A percentile compares a stretch with the other conserved stretches of the same genome.
These are phyloP conservation scores for Salvelinus namaycush DNA, from an alignment of 2,113 vertebrate genomes.

Conservation along the genomic window DNA sequence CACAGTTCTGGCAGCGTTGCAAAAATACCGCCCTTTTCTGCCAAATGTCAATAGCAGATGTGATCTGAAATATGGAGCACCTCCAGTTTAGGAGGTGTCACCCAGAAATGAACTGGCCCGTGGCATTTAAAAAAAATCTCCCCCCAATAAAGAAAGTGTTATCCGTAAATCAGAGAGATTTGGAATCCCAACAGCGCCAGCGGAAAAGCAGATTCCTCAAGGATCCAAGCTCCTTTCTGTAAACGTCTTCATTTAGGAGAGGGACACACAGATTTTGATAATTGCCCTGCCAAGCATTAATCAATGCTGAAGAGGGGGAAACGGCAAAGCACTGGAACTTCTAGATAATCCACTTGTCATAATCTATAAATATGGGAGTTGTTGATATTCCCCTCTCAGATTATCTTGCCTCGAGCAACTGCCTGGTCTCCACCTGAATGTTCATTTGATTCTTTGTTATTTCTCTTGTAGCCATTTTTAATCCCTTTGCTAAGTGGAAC, in stretches of 20 bases:
- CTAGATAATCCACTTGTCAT: conserved; percentile 13
- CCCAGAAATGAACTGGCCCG: conserved; percentile 48
- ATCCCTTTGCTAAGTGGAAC: conserved; percentile 18
- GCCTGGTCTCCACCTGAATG: conserved; percentile 29
- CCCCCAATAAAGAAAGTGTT: conserved; percentile 42
- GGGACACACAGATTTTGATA: conserved; percentile 35
- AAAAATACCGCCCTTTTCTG: neutral
- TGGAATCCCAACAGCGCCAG: conserved; percentile 11
- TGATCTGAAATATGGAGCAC: conserved; percentile 37
- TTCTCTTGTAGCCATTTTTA: conserved; percentile 59
- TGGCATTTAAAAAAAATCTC: conserved; percentile 47
- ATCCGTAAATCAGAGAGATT: conserved; percentile 43
- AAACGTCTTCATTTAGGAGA: conserved; percentile 37
- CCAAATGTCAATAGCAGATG: conserved; percentile 51
- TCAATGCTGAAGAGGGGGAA: neutral
- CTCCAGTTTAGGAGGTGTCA: conserved; percentile 56
- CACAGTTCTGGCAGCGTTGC: conserved; percentile 22
- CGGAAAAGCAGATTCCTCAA: conserved; percentile 30
- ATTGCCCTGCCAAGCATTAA: conserved; percentile 2
- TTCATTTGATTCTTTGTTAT: conserved; percentile 49
- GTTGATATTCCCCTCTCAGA: conserved; percentile 21
- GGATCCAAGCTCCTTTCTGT: conserved; percentile 25
- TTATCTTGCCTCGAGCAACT: conserved; percentile 58
- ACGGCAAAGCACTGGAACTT: neutral
- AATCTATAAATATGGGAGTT: conserved; percentile 3